phyloP scores from a whole-genome alignment of 1,140 invertebrate species.

The Tetramorium parvispinum region DNA sequence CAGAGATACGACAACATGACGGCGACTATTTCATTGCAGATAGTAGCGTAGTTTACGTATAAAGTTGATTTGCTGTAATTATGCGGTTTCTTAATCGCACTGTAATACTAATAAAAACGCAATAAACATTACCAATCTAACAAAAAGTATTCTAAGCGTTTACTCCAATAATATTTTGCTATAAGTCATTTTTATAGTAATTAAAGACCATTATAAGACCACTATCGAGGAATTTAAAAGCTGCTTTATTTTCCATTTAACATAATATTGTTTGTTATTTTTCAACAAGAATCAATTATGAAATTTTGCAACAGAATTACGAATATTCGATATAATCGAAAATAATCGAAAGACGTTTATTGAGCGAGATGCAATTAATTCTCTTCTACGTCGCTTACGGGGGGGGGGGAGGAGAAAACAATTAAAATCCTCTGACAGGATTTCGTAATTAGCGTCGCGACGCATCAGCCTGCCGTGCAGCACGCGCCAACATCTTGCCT shows the following conservation, averaged over 20 bases:
- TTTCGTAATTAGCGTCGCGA: slow-evolving; percentile 56
- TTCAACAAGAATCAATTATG: neutral
- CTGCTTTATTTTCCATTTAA: neutral
- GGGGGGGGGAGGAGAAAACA: slow-evolving; percentile 5
- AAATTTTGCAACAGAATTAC: neutral
- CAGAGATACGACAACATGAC: slow-evolving; percentile 32
- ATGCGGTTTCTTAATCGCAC: slow-evolving; percentile 45
- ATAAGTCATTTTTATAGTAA: neutral
- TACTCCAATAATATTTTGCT: neutral
- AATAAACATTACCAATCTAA: neutral
- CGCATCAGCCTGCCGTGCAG: slow-evolving; percentile 41
- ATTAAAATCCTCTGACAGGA: slow-evolving; percentile 38
- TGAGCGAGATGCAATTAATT: neutral
- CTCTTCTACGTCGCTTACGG: neutral
- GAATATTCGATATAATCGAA: neutral
- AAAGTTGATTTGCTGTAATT: slow-evolving; percentile 62
- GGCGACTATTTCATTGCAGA: slow-evolving; percentile 36
- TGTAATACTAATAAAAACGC: slow-evolving; percentile 32
- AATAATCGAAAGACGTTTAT: neutral
- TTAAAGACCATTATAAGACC: neutral
- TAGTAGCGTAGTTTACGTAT: slow-evolving; percentile 55
- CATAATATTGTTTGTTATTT: neutral
- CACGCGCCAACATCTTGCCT: slow-evolving; percentile 41
- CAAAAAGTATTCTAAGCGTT: slow-evolving; percentile 7
- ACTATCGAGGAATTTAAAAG: neutral